Evolutionary conservation across 2,888 invertebrate genomes (phyloP).

Genomic region (Schrankia costaestrigalis): DNA sequence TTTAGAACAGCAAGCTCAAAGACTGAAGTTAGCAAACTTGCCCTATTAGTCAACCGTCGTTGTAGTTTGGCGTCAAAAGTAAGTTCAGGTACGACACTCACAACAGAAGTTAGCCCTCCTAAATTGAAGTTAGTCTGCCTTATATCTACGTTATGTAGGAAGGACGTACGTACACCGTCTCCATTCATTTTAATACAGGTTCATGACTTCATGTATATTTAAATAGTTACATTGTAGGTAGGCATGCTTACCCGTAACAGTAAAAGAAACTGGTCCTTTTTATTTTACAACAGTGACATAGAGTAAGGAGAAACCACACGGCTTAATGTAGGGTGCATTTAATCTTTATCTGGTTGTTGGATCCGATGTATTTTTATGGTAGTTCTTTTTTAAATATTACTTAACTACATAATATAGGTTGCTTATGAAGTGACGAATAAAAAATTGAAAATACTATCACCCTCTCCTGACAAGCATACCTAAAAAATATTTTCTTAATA

Average conservation of each 20-base stretch:
- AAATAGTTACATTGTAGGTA: neutral
- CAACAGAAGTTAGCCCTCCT: no score
- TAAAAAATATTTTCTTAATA: no score
- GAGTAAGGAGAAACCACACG: neutral
- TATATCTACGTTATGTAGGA: slow-evolving; percentile 19
- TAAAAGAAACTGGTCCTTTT: no score
- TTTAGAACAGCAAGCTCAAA: slow-evolving; percentile 16
- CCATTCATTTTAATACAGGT: slow-evolving; percentile 25
- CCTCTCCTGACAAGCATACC: no score
- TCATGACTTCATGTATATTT: slow-evolving; percentile 11
- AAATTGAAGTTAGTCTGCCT: slow-evolving; percentile 26
- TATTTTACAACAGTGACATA: neutral
- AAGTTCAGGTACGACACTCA: slow-evolving; percentile 22
- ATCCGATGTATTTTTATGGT: no score
- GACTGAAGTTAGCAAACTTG: slow-evolving; percentile 25
- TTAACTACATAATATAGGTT: no score
- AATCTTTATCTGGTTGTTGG: no score
- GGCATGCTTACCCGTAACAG: neutral
- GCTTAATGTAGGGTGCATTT: no score
- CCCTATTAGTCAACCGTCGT: slow-evolving; percentile 27
- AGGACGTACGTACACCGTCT: slow-evolving; percentile 6
- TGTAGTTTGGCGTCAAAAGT: slow-evolving; percentile 21
- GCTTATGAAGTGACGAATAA: no score
- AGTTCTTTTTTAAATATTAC: no score
- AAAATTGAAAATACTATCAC: no score